Base-by-base conservation (phyloP, 1,140 invertebrate genomes). In the Drosophila orena region DNA sequence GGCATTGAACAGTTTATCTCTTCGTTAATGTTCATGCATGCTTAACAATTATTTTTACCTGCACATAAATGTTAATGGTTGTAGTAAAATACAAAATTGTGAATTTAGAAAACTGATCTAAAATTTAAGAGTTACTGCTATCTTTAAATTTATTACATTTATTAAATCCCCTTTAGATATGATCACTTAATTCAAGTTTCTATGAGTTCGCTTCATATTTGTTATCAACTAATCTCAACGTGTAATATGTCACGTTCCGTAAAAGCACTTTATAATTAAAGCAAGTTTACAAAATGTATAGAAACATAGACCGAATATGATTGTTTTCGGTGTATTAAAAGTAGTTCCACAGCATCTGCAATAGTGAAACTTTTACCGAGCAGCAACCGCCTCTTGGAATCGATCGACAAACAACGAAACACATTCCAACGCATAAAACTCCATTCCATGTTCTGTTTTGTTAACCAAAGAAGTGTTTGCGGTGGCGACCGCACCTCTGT, bases 381-480 rank as follows among this genome's bases (percentile, higher is more conserved):
- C 24, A 60, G 61, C 56, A 72, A 42, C 71, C 35, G 30, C 15
- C 49, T 68, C 57, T 62, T 12, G 34, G 58, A 64, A 42, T 64
- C 64, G 64, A 68, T 68, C 64, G 35, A 65, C 59, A 65, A 68
- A 68, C 60, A 68, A 68, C 59, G 52, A 52, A 47, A 52, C 52
- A 34, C 27, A 68, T 65, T 68, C 59, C 64, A 50, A 68, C 27
- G 64, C 64, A 68, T 64, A 68, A 65, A 52, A 68, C 59, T 37
- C 46, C 59, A 43, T 22, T 40, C 58, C 35, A 34, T 40, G 44
- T 43, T 52, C 59, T 65, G 64, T 68, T 65, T 68, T 68, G 59
- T 68, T 66, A 66, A 47, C 43, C 57, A 35, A 72, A 50, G 58
- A 58, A 71, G 15, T 90, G 72, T 88, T 81, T 91, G 72, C 47